These are phyloP conservation scores for Rambutsinella grinnellia DNA, from an alignment of 2,888 invertebrate species.

Conservation along the genomic window DNA sequence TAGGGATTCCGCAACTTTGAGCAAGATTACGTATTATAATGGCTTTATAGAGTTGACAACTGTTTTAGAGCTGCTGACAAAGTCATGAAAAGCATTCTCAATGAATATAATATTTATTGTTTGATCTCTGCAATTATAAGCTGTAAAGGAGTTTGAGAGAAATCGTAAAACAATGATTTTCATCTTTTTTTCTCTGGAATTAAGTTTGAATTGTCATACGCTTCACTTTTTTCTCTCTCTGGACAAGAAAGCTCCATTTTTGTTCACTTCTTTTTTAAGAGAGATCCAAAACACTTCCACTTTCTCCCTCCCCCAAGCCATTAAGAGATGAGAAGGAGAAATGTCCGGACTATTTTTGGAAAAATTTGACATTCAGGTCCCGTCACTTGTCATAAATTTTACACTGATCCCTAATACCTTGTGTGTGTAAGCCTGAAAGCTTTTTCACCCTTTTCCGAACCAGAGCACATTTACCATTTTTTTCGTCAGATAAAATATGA, in stretches of 20 bases:
- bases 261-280: not conserved
- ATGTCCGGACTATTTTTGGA: conserved; percentile 55
- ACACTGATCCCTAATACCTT: conserved; percentile 57
- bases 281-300: too few species aligned
- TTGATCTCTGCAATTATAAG: conserved; percentile 11
- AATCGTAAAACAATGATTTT: not conserved
- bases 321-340: conserved; percentile 6
- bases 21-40: conserved; percentile 14
- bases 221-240: too few species aligned
- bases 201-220: not conserved
- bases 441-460: conserved; percentile 45
- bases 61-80: conserved; percentile 17
- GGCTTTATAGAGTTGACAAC: conserved; percentile 40
- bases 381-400: conserved; percentile 58
- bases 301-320: too few species aligned
- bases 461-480: conserved; percentile 45
- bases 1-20: conserved; percentile 1
- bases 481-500: conserved; percentile 37
- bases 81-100: not conserved
- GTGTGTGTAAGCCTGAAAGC: conserved; percentile 54
- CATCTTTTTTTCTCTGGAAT: not conserved
- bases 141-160: not conserved
- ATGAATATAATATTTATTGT: conserved; percentile 15
- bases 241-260: not conserved
- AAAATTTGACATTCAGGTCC: conserved; percentile 55